A percentile compares a stretch with the other conserved stretches of the same genome.
Evolutionary conservation across 35 echinoderm and acorn worm genomes (phyloP).

Genomic region (Heliocidaris erythrogramma): DNA sequence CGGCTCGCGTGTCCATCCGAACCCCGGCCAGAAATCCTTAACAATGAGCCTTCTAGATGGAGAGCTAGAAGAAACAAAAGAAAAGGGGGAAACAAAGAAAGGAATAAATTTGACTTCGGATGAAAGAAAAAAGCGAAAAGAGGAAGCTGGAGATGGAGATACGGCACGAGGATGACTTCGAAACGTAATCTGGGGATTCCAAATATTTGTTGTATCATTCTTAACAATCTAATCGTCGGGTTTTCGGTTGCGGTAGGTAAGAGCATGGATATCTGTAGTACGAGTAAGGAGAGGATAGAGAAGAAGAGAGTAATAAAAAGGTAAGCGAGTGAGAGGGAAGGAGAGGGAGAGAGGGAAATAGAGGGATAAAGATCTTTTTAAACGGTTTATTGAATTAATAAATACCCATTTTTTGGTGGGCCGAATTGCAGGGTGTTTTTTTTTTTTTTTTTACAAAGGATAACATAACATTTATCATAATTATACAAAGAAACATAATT

Average conservation of each 20-base stretch:
- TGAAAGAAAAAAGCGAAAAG: not conserved
- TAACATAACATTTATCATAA: no score
- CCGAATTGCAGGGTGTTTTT: no score
- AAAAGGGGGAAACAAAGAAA: not conserved
- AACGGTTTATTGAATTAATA: no score
- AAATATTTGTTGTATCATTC: not conserved
- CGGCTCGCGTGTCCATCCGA: not conserved
- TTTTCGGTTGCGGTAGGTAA: not conserved
- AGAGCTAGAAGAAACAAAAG: not conserved
- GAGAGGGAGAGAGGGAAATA: not conserved
- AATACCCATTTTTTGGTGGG: no score
- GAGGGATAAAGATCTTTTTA: not conserved
- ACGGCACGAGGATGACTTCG: not conserved
- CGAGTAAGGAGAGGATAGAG: not conserved
- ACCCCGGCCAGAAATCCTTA: not conserved
- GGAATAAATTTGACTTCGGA: not conserved
- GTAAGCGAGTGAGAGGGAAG: not conserved
- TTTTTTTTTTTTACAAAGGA: no score
- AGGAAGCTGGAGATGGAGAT: not conserved
- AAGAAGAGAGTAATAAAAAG: not conserved
- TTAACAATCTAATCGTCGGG: not conserved
- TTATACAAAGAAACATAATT: no score
- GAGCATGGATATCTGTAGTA: not conserved
- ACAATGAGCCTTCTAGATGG: not conserved
- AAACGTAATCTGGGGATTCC: not conserved